Conservation (phyloP, 1,140 invertebrate species). For the Drosophila punjabiensis region DNA sequence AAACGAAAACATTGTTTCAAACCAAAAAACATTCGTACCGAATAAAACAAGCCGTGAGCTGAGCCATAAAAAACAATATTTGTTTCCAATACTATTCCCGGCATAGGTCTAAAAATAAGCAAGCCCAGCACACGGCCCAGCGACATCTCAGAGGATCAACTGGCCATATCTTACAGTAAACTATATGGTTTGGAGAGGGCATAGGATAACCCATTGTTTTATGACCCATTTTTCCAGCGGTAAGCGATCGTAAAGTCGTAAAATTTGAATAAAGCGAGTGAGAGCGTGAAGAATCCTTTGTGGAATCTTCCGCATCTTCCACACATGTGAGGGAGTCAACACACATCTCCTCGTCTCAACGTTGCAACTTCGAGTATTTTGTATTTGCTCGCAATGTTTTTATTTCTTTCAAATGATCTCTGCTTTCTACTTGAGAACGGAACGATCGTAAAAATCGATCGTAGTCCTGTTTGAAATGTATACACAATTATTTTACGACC, state of each 20-base stretch:
- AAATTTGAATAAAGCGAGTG: constrained; percentile 66
- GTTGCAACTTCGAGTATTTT: constrained; percentile 35
- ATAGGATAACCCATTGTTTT: constrained; percentile 81
- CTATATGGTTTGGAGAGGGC: neutral
- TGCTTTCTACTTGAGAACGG: constrained; percentile 75
- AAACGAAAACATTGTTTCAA: constrained; percentile 72
- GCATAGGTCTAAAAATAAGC: constrained; percentile 82
- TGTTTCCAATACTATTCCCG: constrained; percentile 81
- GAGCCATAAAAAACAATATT: constrained; percentile 75
- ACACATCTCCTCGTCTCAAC: neutral
- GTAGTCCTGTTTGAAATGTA: constrained; percentile 78
- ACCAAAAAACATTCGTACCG: constrained; percentile 46
- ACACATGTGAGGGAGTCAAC: constrained; percentile 50
- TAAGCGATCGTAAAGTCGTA: constrained; percentile 79
- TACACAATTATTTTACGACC: constrained; percentile 79
- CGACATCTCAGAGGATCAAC: constrained; percentile 42
- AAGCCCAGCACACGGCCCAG: constrained; percentile 53
- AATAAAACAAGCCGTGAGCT: constrained; percentile 14
- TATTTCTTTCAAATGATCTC: constrained; percentile 82
- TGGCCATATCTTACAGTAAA: constrained; percentile 1
- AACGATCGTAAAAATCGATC: constrained; percentile 67
- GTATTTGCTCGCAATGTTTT: constrained; percentile 69
- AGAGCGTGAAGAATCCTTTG: constrained; percentile 82
- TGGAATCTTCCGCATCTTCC: constrained; percentile 52
- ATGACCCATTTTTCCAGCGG: constrained; percentile 78